These are phyloP conservation scores for Neomorphus geoffroyi DNA, from an alignment of 2,797 vertebrate genomes.

Conservation along the genomic window DNA sequence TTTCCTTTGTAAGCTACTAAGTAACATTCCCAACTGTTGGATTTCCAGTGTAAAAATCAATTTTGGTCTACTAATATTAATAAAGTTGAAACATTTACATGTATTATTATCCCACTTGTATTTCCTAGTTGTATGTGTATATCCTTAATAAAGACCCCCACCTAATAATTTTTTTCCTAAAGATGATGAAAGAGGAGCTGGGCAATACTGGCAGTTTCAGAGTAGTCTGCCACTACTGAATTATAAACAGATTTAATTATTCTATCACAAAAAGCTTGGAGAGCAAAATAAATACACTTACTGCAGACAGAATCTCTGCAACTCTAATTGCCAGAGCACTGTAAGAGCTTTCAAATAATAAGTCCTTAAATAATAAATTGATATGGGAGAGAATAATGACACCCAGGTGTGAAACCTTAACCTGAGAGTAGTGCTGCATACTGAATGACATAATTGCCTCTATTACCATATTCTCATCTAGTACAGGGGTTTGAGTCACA, in stretches of 20 bases:
- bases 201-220: constrained; percentile 37
- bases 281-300: constrained; percentile 76
- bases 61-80: not conserved
- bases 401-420: constrained; percentile 79
- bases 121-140: not conserved
- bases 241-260: constrained; percentile 74
- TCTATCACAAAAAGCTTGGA: constrained; percentile 66
- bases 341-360: constrained; percentile 77
- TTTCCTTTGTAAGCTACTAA: not conserved
- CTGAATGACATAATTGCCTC: constrained; percentile 75
- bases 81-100: not conserved
- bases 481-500: constrained; percentile 57
- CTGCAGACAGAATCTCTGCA: constrained; percentile 62
- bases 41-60: not conserved
- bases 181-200: not conserved
- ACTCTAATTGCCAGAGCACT: constrained; percentile 70
- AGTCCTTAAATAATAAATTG: constrained; percentile 80
- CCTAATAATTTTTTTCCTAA: not conserved
- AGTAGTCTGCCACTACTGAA: constrained; percentile 47
- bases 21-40: not conserved
- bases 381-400: constrained; percentile 77
- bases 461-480: constrained; percentile 73
- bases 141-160: not conserved
- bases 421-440: constrained; percentile 53
- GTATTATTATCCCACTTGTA: not conserved